Conservation (phyloP, 2,797 vertebrate species). For the Heterohyrax brucei region DNA sequence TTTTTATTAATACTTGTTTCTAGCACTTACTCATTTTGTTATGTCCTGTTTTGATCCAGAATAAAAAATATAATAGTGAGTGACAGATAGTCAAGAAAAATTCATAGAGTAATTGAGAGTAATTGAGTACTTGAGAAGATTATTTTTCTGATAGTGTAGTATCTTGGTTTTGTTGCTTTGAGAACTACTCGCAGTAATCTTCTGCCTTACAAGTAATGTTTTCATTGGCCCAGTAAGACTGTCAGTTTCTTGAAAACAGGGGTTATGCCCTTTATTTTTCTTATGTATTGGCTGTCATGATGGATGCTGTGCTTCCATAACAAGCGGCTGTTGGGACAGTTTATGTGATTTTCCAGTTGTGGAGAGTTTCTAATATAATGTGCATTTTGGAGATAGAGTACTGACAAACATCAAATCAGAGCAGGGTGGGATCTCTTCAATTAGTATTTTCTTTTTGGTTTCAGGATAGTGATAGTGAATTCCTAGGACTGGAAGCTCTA, state of each 20-base stretch:
- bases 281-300: background rate
- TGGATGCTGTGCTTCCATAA: background rate
- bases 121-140: too few species aligned
- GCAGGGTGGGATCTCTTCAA: background rate
- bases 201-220: background rate
- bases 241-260: background rate
- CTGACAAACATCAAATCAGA: conserved; percentile 33
- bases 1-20: conserved; percentile 19
- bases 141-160: background rate
- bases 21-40: background rate
- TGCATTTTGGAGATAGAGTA: background rate
- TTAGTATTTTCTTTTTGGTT: conserved; percentile 55
- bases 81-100: background rate
- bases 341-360: background rate
- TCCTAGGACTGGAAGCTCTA: conserved; percentile 2
- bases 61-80: background rate
- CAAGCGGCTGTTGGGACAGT: background rate
- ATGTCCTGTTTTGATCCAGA: background rate
- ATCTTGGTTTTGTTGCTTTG: background rate
- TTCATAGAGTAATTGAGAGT: background rate
- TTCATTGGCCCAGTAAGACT: background rate
- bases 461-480: conserved; percentile 18
- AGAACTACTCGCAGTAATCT: background rate
- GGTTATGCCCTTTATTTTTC: background rate
- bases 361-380: background rate